Base-by-base conservation (phyloP, 2,888 invertebrate genomes). In the Melipona beecheii region DNA sequence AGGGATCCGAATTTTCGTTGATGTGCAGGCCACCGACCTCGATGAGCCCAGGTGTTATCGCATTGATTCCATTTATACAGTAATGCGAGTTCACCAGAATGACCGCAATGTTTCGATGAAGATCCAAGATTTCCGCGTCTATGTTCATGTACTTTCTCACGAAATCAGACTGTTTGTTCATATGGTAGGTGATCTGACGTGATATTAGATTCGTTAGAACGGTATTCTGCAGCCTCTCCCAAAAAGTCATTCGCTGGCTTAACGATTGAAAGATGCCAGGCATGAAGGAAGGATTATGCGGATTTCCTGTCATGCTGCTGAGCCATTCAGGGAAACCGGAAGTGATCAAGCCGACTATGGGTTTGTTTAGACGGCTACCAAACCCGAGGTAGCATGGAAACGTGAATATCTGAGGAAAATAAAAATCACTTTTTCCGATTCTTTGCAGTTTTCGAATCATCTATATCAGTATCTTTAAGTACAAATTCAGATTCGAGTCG, bases 11-110 rank as follows among this genome's bases (percentile, higher is more conserved):
- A 0, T 76, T 85, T 3, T 92, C 90, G 5, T 71, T 75, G 13
- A 93, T 73, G 62, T 96, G 96, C 74, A 96, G 91, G 2, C 96
- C 96, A 4, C 95, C 96, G 81, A 96, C 91, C 90, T 96, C 96
- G 64, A 96, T 91, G 17, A 96, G 92, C 64, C 95, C 94, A 0
- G 95, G 94, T 0, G 95, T 94, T 72, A 94, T 86, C 0, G 95
- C 94, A 74, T 94, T 95, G 0, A 95, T 93, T 0, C 95, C 96
- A 78, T 95, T 95, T 49, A 96, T 85, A 6, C 95, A 95, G 86
- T 95, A 95, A 92, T 96, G 96, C 43, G 95, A 95, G 89, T 96
- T 96, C 0, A 96, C 93, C 79, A 96, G 93, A 73, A 95, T 87
- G 2, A 95, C 52, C 6, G 92, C 78, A 74, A 95, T 64, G 70